Evolutionary conservation across 2,888 invertebrate species (phyloP).

Genomic region (Blastobasis lacticolella): DNA sequence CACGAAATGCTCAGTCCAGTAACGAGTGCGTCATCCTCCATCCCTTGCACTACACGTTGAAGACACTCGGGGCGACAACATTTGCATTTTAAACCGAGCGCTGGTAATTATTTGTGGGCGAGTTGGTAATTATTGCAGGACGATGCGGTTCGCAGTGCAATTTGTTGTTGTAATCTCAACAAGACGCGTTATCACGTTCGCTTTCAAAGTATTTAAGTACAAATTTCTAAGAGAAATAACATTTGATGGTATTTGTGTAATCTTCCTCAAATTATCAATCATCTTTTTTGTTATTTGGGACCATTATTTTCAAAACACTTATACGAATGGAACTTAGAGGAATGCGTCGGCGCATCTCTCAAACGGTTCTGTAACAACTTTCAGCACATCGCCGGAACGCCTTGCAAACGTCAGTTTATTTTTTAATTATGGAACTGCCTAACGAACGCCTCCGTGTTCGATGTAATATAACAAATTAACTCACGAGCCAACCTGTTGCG

Average conservation of each 20-base stretch:
- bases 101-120: conserved; percentile 60
- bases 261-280: no score
- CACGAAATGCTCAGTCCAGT: background rate
- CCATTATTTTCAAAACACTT: no score
- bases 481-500: conserved; percentile 1
- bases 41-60: conserved; percentile 21
- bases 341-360: conserved; percentile 25
- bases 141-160: conserved; percentile 52
- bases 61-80: conserved; percentile 57
- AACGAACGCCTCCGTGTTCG: conserved; percentile 48
- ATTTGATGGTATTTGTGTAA: no score
- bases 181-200: conserved; percentile 3
- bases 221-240: no score
- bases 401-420: conserved; percentile 45
- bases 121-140: conserved; percentile 21
- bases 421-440: conserved; percentile 61
- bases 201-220: no score
- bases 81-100: conserved; percentile 62
- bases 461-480: conserved; percentile 11
- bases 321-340: background rate
- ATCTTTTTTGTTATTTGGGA: no score
- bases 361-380: conserved; percentile 36
- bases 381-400: conserved; percentile 45
- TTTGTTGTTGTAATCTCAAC: conserved; percentile 60
- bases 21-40: no score